A percentile compares a stretch with the other conserved stretches of the same genome.
These are phyloP conservation scores for Sprattus sprattus DNA, from an alignment of 2,113 vertebrate genomes.

Conservation along the genomic window DNA sequence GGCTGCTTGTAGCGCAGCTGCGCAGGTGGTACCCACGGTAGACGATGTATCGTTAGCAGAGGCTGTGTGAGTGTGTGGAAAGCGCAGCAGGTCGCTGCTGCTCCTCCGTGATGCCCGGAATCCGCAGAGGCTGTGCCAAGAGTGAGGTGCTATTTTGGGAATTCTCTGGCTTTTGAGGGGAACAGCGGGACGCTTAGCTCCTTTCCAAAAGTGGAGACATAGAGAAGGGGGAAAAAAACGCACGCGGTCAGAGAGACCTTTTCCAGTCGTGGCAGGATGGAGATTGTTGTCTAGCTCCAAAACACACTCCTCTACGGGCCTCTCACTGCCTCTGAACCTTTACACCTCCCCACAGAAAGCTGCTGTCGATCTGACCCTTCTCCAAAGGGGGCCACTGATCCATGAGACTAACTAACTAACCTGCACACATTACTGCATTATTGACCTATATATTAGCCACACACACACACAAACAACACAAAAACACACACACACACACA, in stretches of 20 bases:
- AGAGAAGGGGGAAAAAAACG: constrained; percentile 19
- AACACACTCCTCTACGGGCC: neutral
- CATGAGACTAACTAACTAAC: neutral
- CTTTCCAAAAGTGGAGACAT: constrained; percentile 46
- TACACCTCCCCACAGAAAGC: neutral
- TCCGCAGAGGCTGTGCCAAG: constrained; percentile 45
- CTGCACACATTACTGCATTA: neutral
- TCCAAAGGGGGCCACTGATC: neutral
- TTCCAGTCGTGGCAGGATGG: constrained; percentile 11
- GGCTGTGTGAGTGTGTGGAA: neutral
- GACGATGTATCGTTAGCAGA: neutral
- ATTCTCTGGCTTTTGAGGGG: constrained; percentile 54
- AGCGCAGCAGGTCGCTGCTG: constrained; percentile 29
- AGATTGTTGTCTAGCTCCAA: neutral
- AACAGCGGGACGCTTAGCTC: constrained; percentile 52
- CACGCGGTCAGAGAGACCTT: constrained; percentile 6
- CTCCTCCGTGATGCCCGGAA: constrained; percentile 44
- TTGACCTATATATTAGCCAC: neutral
- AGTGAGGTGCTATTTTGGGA: constrained; percentile 58
- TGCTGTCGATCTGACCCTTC: neutral
- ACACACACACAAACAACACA: neutral
- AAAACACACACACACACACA: neutral
- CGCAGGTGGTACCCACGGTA: neutral
- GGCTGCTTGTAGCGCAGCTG: neutral
- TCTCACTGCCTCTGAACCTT: neutral